phyloP scores from a whole-genome alignment of 2,797 vertebrate genomes.

The Zenarchopterus dispar region DNA sequence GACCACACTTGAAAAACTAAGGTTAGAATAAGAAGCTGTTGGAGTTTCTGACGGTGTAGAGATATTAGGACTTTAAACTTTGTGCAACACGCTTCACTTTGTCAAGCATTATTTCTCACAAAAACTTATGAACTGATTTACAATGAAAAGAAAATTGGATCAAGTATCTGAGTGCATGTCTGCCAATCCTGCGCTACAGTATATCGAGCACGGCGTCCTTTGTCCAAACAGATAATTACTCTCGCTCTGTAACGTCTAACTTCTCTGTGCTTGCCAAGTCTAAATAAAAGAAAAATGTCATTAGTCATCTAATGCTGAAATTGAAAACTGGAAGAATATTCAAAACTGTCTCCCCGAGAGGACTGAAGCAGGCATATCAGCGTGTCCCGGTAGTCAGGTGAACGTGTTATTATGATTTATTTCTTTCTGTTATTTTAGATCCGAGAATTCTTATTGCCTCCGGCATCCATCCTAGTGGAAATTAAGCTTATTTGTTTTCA shows the following conservation, averaged over 20 bases:
- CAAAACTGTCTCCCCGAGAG: conserved; percentile 22
- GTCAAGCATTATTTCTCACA: background rate
- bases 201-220: conserved; percentile 13
- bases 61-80: too few species aligned
- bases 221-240: conserved; percentile 47
- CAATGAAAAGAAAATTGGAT: conserved; percentile 12
- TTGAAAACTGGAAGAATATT: conserved; percentile 32
- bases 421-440: conserved; percentile 7
- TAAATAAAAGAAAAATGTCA: conserved; percentile 62
- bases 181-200: conserved; percentile 1
- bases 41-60: background rate
- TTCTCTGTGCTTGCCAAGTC: conserved; percentile 30
- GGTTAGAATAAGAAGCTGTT: background rate
- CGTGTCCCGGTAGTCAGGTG: conserved; percentile 40
- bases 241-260: conserved; percentile 22
- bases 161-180: background rate
- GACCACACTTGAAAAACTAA: background rate
- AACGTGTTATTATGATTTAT: conserved; percentile 18
- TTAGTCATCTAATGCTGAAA: conserved; percentile 44
- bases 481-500: conserved; percentile 49
- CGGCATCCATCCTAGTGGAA: conserved; percentile 35
- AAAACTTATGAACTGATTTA: conserved; percentile 12
- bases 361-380: conserved; percentile 14
- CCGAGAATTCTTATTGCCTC: conserved; percentile 28
- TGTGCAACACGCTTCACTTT: too few species aligned